Conservation (phyloP, 1,140 invertebrate species). For the Lerema accius region DNA sequence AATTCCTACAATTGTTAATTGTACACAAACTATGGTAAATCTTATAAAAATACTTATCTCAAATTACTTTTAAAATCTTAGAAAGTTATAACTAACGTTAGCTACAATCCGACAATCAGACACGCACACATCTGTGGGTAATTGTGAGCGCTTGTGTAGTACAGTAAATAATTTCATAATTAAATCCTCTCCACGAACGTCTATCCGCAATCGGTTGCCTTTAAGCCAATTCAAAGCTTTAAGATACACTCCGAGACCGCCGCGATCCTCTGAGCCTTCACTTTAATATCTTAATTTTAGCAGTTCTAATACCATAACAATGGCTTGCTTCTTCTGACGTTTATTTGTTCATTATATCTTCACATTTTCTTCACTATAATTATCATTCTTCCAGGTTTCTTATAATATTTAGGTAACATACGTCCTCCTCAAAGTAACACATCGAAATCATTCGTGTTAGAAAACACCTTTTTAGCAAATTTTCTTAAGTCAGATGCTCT, state of each 20-base stretch:
- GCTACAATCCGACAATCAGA: not conserved
- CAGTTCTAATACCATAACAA: not conserved
- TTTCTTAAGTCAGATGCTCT: too few species aligned
- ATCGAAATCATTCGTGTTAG: too few species aligned
- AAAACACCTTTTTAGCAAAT: too few species aligned
- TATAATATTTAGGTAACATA: too few species aligned
- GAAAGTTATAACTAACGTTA: not conserved
- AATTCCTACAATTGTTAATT: too few species aligned
- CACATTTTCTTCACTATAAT: not conserved
- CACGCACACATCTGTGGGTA: not conserved
- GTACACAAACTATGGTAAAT: too few species aligned
- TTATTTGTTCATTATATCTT: not conserved
- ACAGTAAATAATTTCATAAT: constrained; percentile 61
- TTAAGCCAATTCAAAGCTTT: constrained; percentile 18
- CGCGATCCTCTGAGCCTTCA: not conserved
- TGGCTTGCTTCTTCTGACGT: not conserved
- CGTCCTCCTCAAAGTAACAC: too few species aligned
- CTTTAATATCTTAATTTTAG: not conserved
- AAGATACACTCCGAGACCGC: constrained; percentile 14
- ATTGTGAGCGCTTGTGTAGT: constrained; percentile 18
- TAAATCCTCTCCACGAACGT: constrained; percentile 44
- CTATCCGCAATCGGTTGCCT: constrained; percentile 42
- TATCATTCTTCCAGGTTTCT: too few species aligned
- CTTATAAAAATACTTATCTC: too few species aligned
- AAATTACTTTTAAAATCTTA: too few species aligned